Evolutionary conservation across 1,140 invertebrate genomes (phyloP), one percentile per base, ranked within the genome.

Genomic region (Scaptodrosophila lebanonensis): DNA sequence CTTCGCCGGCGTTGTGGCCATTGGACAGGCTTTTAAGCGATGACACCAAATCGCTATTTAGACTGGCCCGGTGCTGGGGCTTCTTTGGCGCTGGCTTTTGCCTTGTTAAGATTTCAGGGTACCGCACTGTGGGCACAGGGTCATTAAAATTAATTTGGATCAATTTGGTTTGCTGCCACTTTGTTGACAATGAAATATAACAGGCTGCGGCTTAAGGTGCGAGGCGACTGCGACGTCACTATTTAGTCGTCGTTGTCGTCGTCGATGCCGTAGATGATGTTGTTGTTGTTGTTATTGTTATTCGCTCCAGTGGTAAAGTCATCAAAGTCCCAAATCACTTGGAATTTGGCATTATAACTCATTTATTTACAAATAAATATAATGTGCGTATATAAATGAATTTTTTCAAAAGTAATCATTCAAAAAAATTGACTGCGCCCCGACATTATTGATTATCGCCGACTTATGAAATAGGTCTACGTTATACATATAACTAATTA

Each of bases 91-190:
- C 36, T 29, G n/a, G 15, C 16, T 30, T 40, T 39, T 59, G 47
- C 39, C 68, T 64, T 67, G 72, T 72, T 77, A 59, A 53, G 73
- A 53, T 65, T 77, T 77, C 72, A 77, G 57, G 73, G 57, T 64
- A 57, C 47, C 65, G 32, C 59, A 40, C 65, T 76, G 61, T 70
- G 66, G 49, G 71, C 72, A 50, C 57, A 40, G 67, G 83, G 77
- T 85, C 77, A 85, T 85, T 85, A 84, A 85, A 85, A 84, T 85
- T 85, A 85, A 85, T 85, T 85, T 83, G 83, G 83, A 72, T 85
- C 83, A 85, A 85, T 85, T 85, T 85, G 67, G 83, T 68, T 60
- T 60, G 73, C 83, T 85, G 83, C 77, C 83, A 85, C 83, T 83
- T 83, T 85, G 83, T 79, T 85, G 83, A 85, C 83, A 85, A 85